phyloP scores from a whole-genome alignment of 1,140 invertebrate genomes.

The Papilio aristodemus region DNA sequence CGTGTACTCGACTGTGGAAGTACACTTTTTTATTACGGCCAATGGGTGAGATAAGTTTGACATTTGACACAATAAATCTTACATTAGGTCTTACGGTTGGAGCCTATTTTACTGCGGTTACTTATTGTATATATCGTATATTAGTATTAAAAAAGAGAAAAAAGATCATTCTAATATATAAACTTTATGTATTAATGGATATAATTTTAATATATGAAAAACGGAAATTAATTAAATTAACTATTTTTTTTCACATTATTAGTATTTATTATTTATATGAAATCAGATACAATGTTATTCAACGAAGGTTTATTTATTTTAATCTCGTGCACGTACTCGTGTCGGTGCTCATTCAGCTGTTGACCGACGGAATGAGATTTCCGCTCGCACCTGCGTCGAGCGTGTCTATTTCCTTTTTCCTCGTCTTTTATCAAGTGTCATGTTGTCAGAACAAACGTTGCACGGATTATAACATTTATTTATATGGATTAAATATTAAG shows the following conservation, averaged over 20 bases:
- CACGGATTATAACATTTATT: not conserved
- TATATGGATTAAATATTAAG: too few relatives aligned
- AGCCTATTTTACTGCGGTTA: too few relatives aligned
- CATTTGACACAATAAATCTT: slow-evolving; percentile 3
- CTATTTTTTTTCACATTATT: not conserved
- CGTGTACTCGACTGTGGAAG: slow-evolving; percentile 1
- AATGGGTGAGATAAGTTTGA: slow-evolving; percentile 10
- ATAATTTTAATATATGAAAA: too few relatives aligned
- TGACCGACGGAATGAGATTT: slow-evolving; percentile 17
- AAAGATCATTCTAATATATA: too few relatives aligned
- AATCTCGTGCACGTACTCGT: not conserved
- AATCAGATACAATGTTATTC: not conserved
- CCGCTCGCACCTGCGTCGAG: slow-evolving; percentile 16
- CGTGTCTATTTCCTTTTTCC: slow-evolving; percentile 5
- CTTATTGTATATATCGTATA: too few relatives aligned
- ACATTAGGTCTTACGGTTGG: not conserved
- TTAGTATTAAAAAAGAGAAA: too few relatives aligned
- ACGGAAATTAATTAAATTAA: too few relatives aligned
- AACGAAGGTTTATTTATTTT: not conserved
- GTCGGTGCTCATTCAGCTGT: slow-evolving; percentile 1
- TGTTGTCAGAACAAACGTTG: slow-evolving; percentile 8
- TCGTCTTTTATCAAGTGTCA: slow-evolving; percentile 6
- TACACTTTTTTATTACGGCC: slow-evolving; percentile 14
- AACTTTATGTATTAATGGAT: too few relatives aligned
- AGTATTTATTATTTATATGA: not conserved